Evolutionary conservation across 2,797 vertebrate species (phyloP), one percentile per base, ranked within the genome.

Genomic region (Cuculus canorus): DNA sequence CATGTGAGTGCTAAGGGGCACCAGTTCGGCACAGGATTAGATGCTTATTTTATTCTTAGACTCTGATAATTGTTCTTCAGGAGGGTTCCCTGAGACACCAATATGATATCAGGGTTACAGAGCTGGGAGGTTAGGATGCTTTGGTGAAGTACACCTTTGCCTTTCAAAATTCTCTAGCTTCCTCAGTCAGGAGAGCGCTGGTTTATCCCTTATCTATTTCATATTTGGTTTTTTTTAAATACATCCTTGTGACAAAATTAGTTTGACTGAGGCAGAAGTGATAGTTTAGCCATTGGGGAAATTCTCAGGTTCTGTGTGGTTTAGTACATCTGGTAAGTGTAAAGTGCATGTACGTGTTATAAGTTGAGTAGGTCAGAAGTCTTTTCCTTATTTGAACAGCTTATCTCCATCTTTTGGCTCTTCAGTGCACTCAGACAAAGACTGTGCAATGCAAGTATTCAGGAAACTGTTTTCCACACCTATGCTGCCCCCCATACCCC

Each of bases 271-370:
- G n/a, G 23, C 37, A 90, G 75, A 94, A 92, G 95, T 78, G 93
- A 59, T 81, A 94, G 54, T 94, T 95, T 93, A 81, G 93, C 94
- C 90, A 47, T 53, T 30, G 88, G 94, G 86, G 54, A 92, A 93
- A 87, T 94, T 96, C 92, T 87, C 96, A 72, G 54, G 52, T 92
- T 93, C 75, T 72, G 25, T 83, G 50, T 91, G 27, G 32, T 75
- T 89, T 93, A 80, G 61, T 64, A 66, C 72, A 30, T 91, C 71
- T 66, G 41, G 57, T 70, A 91, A 89, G 89, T 60, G 87, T 39
- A 59, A 71, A 75, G 63, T 84, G 45, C 10, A 0, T 65, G 32
- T 35, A 14, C 3, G 2, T 85, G 86, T 57, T 71, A 48, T 10
- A 45, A 82, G 83, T 81, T 68, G 90, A 90, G 27, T 15, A 52